Evolutionary conservation across 2,888 invertebrate genomes (phyloP).

Genomic region (Matsumyia berberina): DNA sequence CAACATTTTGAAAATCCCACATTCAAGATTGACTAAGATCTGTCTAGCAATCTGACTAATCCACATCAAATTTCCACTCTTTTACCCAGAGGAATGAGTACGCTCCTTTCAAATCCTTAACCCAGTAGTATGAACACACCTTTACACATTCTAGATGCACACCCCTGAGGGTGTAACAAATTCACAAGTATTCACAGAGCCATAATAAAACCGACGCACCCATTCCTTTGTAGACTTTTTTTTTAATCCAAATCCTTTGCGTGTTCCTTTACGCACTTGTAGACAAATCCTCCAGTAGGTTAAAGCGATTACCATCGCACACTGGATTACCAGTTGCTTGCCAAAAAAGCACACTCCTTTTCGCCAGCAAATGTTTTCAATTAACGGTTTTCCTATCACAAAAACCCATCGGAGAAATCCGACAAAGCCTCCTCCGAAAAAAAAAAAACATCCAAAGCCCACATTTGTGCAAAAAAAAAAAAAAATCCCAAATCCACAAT

Average conservation of each 20-base stretch:
- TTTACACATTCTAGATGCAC: too few relatives aligned
- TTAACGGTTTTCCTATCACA: conserved; percentile 68
- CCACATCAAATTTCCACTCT: too few relatives aligned
- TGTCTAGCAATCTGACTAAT: too few relatives aligned
- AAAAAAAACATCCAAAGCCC: conserved; percentile 9
- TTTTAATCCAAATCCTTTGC: not conserved
- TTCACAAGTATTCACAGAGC: too few relatives aligned
- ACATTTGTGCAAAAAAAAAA: conserved; percentile 15
- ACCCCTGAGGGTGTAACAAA: too few relatives aligned
- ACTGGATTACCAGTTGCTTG: conserved; percentile 33
- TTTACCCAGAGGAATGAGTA: too few relatives aligned
- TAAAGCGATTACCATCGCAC: conserved; percentile 33
- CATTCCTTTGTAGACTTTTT: too few relatives aligned
- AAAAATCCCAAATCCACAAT: conserved; percentile 64
- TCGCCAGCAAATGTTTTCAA: conserved; percentile 69
- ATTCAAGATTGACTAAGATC: too few relatives aligned
- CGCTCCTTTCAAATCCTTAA: too few relatives aligned
- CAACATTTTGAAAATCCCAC: too few relatives aligned
- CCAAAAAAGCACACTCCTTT: conserved; percentile 3
- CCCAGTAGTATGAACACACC: too few relatives aligned
- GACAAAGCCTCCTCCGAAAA: conserved; percentile 35
- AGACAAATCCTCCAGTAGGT: conserved; percentile 32
- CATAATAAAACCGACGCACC: too few relatives aligned
- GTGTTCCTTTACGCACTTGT: conserved; percentile 3
- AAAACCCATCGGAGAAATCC: conserved; percentile 41